Base-by-base conservation (phyloP, 2,888 invertebrate genomes). In the Choristoneura rosaceana region DNA sequence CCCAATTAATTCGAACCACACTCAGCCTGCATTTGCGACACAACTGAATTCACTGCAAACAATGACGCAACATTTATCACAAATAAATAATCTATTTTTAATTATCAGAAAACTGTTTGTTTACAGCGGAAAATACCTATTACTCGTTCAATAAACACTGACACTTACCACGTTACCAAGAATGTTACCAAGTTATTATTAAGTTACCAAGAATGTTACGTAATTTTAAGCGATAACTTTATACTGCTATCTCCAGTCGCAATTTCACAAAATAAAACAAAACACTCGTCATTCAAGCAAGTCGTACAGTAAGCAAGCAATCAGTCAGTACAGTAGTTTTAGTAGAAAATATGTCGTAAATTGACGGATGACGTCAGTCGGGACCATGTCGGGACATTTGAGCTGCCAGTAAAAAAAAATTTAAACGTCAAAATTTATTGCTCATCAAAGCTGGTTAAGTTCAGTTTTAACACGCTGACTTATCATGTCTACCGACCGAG, bases 41-140 rank as follows among this genome's bases (percentile, higher is more conserved):
- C 62, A 14, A 47, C 66, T n/a, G 9, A 47, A 14, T 38, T n/a
- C 45, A 47, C 70, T 66, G 66, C 55, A 73, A 69, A 55, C 50
- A 52, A 65, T 74, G 74, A 74, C 66, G 74, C 74, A 74, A 74
- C 66, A 55, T 58, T 70, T n/a, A 47, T 55, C 10, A 5, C 17
- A 66, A 58, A 70, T 66, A 45, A 62, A 62, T 73, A 63, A 68
- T 68, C 71, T 68, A 68, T 38, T 55, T 55, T 55, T 55, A 25
- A 55, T 55, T 25, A 55, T 55, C 25, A 25, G 55, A 25, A 55
- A 55, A 25, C 17, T 55, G 55, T 55, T 52, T 52, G 17, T 52
- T 55, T 55, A 55, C 17, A 12, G 55, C 12, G 25, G 55, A 25
- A 25, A 55, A 55, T 55, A 55, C 25, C 17, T 55, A 55, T 55